Percentiles rank a stretch among this genome's conserved stretches.
Evolutionary conservation across 1,140 invertebrate species (phyloP).

Genomic region (Mylabris phalerata): DNA sequence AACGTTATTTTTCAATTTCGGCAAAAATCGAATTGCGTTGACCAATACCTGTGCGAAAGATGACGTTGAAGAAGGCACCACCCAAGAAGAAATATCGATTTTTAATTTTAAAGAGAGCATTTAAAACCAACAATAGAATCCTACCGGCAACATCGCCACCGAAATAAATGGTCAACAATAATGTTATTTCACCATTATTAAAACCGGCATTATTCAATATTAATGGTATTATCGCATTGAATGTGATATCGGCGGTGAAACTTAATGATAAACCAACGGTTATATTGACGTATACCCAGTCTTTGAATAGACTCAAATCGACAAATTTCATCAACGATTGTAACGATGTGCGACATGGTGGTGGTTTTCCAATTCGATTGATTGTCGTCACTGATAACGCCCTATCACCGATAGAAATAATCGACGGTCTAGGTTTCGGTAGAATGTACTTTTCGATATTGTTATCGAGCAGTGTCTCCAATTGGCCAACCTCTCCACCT

Average conservation of each 20-base stretch:
- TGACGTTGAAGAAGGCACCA: conserved; percentile 26
- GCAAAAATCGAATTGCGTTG: too few relatives aligned
- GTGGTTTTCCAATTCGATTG: conserved; percentile 3
- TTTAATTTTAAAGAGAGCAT: conserved; percentile 22
- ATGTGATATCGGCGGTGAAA: conserved; percentile 33
- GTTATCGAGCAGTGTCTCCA: not conserved
- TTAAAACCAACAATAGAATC: conserved; percentile 28
- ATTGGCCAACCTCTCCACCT: not conserved
- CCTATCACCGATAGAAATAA: conserved; percentile 21
- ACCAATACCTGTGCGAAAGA: conserved; percentile 28
- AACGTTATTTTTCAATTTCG: too few relatives aligned
- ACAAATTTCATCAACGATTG: conserved; percentile 20
- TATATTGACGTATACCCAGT: conserved; percentile 32
- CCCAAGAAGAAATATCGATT: conserved; percentile 31
- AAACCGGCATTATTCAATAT: conserved; percentile 30
- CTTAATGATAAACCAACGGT: conserved; percentile 31
- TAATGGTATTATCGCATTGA: conserved; percentile 33
- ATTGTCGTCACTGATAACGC: conserved; percentile 18
- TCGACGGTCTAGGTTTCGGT: conserved; percentile 13
- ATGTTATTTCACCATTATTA: conserved; percentile 23
- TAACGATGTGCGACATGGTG: conserved; percentile 3
- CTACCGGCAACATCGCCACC: conserved; percentile 29
- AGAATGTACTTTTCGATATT: not conserved
- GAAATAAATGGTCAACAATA: conserved; percentile 32
- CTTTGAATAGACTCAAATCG: conserved; percentile 33